phyloP scores from a whole-genome alignment of 2,797 vertebrate genomes.

The Parambassis ranga region DNA sequence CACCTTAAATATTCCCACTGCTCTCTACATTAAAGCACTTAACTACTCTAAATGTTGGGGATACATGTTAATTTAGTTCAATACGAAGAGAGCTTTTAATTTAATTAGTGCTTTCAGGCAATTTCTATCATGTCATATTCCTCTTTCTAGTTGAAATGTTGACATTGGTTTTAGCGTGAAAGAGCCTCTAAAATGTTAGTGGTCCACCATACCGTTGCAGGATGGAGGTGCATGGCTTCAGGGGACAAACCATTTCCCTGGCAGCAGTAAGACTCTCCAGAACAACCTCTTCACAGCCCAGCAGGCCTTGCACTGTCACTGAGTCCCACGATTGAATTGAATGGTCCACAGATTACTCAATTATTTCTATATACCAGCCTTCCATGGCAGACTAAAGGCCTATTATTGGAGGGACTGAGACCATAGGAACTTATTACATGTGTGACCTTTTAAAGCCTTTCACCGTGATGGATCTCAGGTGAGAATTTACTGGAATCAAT shows the following conservation, averaged over 20 bases:
- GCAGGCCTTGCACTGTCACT: conserved; percentile 73
- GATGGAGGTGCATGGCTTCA: conserved; percentile 66
- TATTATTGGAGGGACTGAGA: conserved; percentile 86
- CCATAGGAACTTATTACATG: conserved; percentile 87
- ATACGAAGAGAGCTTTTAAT: conserved; percentile 31
- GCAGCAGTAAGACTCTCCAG: conserved; percentile 67
- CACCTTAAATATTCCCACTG: neutral
- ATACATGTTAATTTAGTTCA: conserved; percentile 28
- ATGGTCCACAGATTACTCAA: conserved; percentile 88
- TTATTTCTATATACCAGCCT: conserved; percentile 87
- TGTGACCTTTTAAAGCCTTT: conserved; percentile 89
- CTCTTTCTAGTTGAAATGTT: conserved; percentile 48
- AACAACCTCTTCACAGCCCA: conserved; percentile 71
- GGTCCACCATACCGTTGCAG: conserved; percentile 58
- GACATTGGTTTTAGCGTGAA: conserved; percentile 59
- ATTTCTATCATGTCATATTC: conserved; percentile 54
- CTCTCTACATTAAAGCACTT: conserved; percentile 4
- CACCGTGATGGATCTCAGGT: conserved; percentile 86
- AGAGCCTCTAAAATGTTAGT: conserved; percentile 72
- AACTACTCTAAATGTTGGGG: neutral
- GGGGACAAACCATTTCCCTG: conserved; percentile 75
- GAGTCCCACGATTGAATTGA: conserved; percentile 82
- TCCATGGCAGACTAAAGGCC: conserved; percentile 85
- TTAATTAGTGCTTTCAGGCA: conserved; percentile 46
- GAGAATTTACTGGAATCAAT: conserved; percentile 87